Conservation (phyloP, 1,140 invertebrate genomes). For the Drosophila pandora region DNA sequence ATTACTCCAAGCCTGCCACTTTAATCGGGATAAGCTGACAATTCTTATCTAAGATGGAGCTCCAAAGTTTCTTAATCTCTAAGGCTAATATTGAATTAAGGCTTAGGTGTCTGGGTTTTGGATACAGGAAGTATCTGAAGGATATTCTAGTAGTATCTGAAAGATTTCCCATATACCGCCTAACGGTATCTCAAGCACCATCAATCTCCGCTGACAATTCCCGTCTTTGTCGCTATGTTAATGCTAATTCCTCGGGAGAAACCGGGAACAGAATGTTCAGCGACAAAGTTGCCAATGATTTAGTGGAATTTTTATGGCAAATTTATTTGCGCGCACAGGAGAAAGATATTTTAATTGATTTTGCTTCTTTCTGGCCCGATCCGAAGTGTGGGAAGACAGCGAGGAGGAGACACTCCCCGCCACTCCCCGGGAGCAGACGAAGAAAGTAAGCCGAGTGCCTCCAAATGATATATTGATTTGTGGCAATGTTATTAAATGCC, state of each 20-base stretch:
- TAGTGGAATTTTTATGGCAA: constrained; percentile 80
- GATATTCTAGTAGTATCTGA: not conserved
- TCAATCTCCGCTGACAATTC: constrained; percentile 48
- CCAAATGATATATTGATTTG: constrained; percentile 79
- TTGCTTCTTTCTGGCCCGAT: constrained; percentile 43
- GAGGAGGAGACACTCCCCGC: constrained; percentile 13
- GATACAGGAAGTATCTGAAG: not conserved
- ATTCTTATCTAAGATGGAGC: too few relatives aligned
- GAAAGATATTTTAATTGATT: constrained; percentile 82
- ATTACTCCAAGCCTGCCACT: constrained; percentile 21
- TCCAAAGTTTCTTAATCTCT: too few relatives aligned
- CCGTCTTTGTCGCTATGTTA: constrained; percentile 40
- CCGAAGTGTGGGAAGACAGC: constrained; percentile 67
- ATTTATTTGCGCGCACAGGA: constrained; percentile 68
- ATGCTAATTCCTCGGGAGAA: constrained; percentile 43
- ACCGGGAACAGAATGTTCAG: constrained; percentile 40
- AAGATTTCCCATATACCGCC: constrained; percentile 23
- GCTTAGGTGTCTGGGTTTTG: too few relatives aligned
- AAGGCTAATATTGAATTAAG: too few relatives aligned
- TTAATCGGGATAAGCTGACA: not conserved
- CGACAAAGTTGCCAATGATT: constrained; percentile 76
- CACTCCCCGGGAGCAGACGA: constrained; percentile 16
- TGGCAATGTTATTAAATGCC: constrained; percentile 75
- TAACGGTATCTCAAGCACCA: constrained; percentile 33
- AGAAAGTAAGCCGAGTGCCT: constrained; percentile 62